A percentile compares a stretch with the other conserved stretches of the same genome.
phyloP scores from a whole-genome alignment of 2,888 invertebrate genomes.

The Dione juno region DNA sequence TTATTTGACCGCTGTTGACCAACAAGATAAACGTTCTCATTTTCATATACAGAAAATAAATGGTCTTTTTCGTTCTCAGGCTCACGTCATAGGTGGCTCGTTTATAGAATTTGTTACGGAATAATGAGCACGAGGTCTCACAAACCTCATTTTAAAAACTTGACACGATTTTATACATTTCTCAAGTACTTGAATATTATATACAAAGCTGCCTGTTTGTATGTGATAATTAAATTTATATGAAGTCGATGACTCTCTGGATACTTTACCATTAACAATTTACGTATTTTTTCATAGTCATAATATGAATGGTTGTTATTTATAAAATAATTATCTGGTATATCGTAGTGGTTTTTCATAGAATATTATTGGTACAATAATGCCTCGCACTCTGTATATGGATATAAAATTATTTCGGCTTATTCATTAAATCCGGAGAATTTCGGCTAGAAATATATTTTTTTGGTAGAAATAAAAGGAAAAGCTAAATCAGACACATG shows the following conservation, averaged over 20 bases:
- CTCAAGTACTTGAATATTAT: conserved; percentile 23
- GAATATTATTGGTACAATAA: no score
- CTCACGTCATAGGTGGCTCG: conserved; percentile 22
- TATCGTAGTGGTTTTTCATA: no score
- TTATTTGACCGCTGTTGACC: background rate
- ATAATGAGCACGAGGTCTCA: conserved; percentile 30
- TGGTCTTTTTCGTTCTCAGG: conserved; percentile 16
- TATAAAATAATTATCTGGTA: background rate
- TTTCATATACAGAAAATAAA: conserved; percentile 10
- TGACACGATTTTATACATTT: conserved; percentile 23
- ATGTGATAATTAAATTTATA: conserved; percentile 26
- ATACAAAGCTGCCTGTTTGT: background rate
- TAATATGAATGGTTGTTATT: background rate
- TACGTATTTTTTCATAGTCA: background rate
- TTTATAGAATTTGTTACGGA: conserved; percentile 20
- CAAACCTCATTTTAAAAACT: conserved; percentile 29
- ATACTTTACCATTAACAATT: background rate
- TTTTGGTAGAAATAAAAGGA: background rate
- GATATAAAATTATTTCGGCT: no score
- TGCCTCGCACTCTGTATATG: no score
- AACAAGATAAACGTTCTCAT: conserved; percentile 3
- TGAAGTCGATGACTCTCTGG: background rate
- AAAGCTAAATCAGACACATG: background rate
- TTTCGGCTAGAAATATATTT: no score
- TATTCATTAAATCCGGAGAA: no score